Evolutionary conservation across 2,113 vertebrate species (phyloP).

Genomic region (Lepidothrix coronata): DNA sequence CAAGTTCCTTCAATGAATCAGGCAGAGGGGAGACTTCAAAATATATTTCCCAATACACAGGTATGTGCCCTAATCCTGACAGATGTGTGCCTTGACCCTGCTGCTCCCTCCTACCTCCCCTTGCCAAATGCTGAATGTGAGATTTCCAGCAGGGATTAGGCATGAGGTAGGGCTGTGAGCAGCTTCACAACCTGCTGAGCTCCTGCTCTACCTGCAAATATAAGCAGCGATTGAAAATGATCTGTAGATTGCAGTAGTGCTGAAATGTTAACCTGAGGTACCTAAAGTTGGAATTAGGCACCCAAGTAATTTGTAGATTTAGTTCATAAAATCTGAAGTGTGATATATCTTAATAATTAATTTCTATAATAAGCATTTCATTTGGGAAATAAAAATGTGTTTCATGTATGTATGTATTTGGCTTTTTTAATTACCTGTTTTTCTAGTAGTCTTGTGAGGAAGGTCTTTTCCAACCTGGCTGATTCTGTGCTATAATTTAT

Average conservation of each 20-base stretch:
- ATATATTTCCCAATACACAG: neutral
- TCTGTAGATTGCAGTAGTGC: neutral
- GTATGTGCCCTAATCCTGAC: neutral
- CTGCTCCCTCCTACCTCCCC: neutral
- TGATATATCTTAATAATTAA: neutral
- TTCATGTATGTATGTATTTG: constrained; percentile 22
- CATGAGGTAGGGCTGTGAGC: neutral
- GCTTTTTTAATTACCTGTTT: constrained; percentile 34
- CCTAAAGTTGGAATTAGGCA: neutral
- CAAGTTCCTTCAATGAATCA: constrained; percentile 7
- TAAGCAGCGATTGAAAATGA: neutral
- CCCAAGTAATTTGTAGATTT: neutral
- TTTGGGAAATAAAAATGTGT: constrained; percentile 32
- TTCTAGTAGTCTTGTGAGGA: neutral
- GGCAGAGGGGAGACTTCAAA: neutral
- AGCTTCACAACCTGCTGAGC: neutral
- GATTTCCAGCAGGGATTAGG: neutral
- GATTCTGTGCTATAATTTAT: constrained; percentile 12
- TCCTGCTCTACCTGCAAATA: neutral
- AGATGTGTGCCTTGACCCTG: constrained; percentile 8
- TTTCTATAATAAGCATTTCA: constrained; percentile 13
- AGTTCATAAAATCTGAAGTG: constrained; percentile 10
- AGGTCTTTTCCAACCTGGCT: neutral
- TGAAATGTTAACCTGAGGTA: neutral
- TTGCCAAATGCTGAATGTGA: neutral